Evolutionary conservation across 1,140 invertebrate genomes (phyloP).

Genomic region (Cecropterus lyciades): DNA sequence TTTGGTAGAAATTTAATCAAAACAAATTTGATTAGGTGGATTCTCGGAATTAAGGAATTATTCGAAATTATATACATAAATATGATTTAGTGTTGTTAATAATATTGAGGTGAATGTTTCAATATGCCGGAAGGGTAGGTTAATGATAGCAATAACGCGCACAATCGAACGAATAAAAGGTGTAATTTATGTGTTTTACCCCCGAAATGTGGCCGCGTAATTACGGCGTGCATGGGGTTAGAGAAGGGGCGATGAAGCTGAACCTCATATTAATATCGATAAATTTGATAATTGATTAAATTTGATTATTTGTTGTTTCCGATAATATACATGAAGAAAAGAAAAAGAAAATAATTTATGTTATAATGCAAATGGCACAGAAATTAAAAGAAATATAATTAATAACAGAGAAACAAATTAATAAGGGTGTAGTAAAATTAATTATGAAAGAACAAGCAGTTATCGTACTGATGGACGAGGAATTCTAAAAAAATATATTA

Average conservation of each 20-base stretch:
- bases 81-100: conserved; percentile 44
- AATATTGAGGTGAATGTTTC: conserved; percentile 43
- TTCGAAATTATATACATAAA: background rate
- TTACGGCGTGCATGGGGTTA: conserved; percentile 55
- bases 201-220: conserved; percentile 69
- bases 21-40: too few relatives aligned
- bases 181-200: conserved; percentile 73
- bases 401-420: too few relatives aligned
- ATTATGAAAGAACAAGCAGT: too few relatives aligned
- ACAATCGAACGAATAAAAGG: conserved; percentile 75
- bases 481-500: too few relatives aligned
- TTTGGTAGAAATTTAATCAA: too few relatives aligned
- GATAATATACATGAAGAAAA: too few relatives aligned
- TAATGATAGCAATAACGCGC: conserved; percentile 71
- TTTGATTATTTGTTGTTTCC: background rate
- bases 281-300: conserved; percentile 3
- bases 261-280: conserved; percentile 32
- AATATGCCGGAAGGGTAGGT: conserved; percentile 50
- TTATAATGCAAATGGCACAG: too few relatives aligned
- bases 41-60: too few relatives aligned
- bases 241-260: conserved; percentile 10
- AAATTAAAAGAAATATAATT: too few relatives aligned
- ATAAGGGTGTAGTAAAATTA: too few relatives aligned
- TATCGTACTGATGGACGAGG: too few relatives aligned
- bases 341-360: too few relatives aligned